phyloP scores from a whole-genome alignment of 2,888 invertebrate species.

The Tolmerus cingulatus region DNA sequence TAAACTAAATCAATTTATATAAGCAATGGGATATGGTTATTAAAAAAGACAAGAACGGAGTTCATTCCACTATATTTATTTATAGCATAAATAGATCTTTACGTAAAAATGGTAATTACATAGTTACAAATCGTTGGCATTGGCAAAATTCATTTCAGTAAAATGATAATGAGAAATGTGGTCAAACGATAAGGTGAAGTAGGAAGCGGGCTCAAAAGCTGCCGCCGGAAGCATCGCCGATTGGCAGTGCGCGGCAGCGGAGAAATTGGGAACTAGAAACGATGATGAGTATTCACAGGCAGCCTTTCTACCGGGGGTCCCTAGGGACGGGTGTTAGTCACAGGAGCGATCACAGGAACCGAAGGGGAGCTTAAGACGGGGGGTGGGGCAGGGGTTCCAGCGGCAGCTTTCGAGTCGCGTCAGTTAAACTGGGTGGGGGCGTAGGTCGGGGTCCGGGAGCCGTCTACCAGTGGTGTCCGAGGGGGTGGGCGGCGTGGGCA shows the following conservation, averaged over 20 bases:
- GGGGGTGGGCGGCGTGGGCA: constrained; percentile 57
- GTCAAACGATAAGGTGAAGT: constrained; percentile 20
- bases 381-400: neutral
- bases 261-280: neutral
- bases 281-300: constrained; percentile 32
- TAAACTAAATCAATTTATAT: too few species aligned
- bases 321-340: constrained; percentile 1
- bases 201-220: constrained; percentile 12
- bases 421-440: constrained; percentile 15
- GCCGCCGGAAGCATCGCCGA: neutral
- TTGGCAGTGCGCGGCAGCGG: constrained; percentile 6
- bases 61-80: constrained; percentile 36
- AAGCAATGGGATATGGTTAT: neutral
- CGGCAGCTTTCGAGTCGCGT: constrained; percentile 25
- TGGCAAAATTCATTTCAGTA: constrained; percentile 13
- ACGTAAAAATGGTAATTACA: constrained; percentile 25
- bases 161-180: constrained; percentile 33
- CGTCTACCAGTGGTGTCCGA: constrained; percentile 58
- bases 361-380: neutral
- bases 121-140: constrained; percentile 41
- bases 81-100: constrained; percentile 38
- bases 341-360: constrained; percentile 2
- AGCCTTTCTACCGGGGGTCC: neutral
- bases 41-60: neutral
- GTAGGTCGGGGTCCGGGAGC: neutral